Base-by-base conservation (phyloP, 1,140 invertebrate genomes). In the Lasaia peninsularis region DNA sequence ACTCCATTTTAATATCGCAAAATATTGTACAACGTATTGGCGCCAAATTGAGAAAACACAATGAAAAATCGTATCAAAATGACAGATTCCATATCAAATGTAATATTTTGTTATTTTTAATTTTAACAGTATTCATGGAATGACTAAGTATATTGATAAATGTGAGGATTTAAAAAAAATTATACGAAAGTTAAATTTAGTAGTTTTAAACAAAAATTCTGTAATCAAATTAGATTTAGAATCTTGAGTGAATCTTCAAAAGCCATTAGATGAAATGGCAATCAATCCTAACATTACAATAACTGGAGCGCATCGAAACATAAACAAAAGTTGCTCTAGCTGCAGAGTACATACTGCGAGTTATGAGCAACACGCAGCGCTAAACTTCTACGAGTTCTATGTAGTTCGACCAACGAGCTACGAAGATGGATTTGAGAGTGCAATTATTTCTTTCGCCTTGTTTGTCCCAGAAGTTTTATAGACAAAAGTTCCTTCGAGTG, bases 301-400 rank as follows among this genome's bases (percentile, higher is more conserved):
- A 14, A 9, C 21, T 56, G 10, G 28, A 56, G 53, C 31, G 53
- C 37, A 56, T 18, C 14, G 37, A 11, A 56, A 52, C 8, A 60
- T 58, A 70, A 78, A 73, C 67, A 78, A 68, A 63, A 60, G 53
- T 60, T 54, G 44, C 55, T 52, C 44, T 34, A 51, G 48, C 56
- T 52, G 44, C 53, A 65, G 48, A 62, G 53, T 60, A 52, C 65
- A 64, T 56, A 57, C 34, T 56, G 57, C 58, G 67, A 69, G 60
- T 69, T 69, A 65, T 58, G 59, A 56, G 52, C 56, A 65, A 60
- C 57, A 63, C 67, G 55, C 60, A 69, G 70, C 67, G 60, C 40
- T 62, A 61, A 72, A 73, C 52, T 73, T 73, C 52, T 49, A 52
- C 56, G 37, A 40, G 63, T 62, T 67, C 51, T 52, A 58, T 32